Percentiles rank a stretch among this genome's conserved stretches.
Conservation (phyloP, 2,888 invertebrate species). For the Heliconius ethilla region DNA sequence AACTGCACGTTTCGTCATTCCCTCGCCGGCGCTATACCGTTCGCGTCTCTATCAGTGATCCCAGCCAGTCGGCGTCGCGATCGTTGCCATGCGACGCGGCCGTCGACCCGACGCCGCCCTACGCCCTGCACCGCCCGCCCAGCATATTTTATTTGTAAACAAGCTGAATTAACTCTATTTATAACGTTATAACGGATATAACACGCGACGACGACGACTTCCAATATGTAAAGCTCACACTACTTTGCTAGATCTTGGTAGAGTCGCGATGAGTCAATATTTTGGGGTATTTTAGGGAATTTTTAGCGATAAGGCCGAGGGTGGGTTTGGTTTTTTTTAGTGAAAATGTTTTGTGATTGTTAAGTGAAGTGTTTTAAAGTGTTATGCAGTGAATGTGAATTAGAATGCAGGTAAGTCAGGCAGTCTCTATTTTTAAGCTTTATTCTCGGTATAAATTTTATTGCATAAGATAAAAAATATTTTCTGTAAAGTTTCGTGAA, state of each 20-base stretch:
- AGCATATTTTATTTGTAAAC: slow-evolving; percentile 54
- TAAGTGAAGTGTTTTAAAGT: neutral
- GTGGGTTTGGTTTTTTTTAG: neutral
- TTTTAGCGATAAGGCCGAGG: neutral
- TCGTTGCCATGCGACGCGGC: slow-evolving; percentile 48
- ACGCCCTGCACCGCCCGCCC: slow-evolving; percentile 54
- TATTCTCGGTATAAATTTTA: neutral
- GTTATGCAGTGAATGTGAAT: neutral
- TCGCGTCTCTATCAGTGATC: slow-evolving; percentile 14
- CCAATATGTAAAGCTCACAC: neutral
- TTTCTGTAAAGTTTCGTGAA: neutral
- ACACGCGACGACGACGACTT: slow-evolving; percentile 21
- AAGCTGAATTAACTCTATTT: slow-evolving; percentile 48
- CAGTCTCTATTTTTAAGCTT: neutral
- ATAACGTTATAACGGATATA: slow-evolving; percentile 35
- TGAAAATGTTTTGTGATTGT: slow-evolving; percentile 8
- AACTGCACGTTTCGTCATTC: neutral
- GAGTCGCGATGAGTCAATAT: neutral
- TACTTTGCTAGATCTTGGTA: neutral
- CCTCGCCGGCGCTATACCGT: slow-evolving; percentile 26
- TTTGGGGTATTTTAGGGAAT: neutral
- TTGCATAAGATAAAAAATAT: slow-evolving; percentile 2
- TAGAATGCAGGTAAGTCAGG: slow-evolving; percentile 21
- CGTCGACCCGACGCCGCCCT: slow-evolving; percentile 46
- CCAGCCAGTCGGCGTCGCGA: slow-evolving; percentile 36